A percentile compares a stretch with the other conserved stretches of the same genome.
phyloP scores from a whole-genome alignment of 2,113 vertebrate species.

The Eurystomus gularis region DNA sequence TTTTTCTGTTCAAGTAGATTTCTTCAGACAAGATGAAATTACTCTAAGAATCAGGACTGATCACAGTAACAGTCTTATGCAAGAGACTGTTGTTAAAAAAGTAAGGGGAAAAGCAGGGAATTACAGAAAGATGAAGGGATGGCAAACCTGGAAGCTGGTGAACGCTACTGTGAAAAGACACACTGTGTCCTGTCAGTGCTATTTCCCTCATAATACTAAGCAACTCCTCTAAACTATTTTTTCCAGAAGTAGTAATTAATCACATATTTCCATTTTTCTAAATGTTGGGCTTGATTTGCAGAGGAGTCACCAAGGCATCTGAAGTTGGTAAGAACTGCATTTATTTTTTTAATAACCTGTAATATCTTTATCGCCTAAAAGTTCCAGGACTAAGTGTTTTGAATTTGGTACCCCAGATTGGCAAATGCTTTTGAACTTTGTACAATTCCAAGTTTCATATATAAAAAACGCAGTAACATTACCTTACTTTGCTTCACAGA shows the following conservation, averaged over 20 bases:
- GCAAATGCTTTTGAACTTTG: neutral
- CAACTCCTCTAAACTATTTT: neutral
- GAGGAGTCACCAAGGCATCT: neutral
- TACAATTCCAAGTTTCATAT: neutral
- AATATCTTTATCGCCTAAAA: neutral
- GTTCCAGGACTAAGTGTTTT: neutral
- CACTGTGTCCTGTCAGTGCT: neutral
- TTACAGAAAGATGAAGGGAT: neutral
- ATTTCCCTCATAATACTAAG: neutral
- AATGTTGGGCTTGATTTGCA: neutral
- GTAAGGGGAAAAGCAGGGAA: neutral
- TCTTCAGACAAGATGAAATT: neutral
- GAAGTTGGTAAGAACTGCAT: neutral
- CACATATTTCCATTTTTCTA: neutral
- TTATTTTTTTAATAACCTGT: neutral
- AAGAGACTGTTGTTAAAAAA: neutral
- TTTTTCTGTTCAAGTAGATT: neutral
- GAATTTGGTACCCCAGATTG: neutral
- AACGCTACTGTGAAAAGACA: neutral
- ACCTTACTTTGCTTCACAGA: neutral
- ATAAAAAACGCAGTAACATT: neutral
- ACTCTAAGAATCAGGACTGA: neutral
- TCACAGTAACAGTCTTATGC: neutral
- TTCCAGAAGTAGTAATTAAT: neutral
- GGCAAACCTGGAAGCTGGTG: neutral